A percentile compares a stretch with the other conserved stretches of the same genome.
These are phyloP conservation scores for Aelia acuminata DNA, from an alignment of 2,888 invertebrate genomes.

Conservation along the genomic window DNA sequence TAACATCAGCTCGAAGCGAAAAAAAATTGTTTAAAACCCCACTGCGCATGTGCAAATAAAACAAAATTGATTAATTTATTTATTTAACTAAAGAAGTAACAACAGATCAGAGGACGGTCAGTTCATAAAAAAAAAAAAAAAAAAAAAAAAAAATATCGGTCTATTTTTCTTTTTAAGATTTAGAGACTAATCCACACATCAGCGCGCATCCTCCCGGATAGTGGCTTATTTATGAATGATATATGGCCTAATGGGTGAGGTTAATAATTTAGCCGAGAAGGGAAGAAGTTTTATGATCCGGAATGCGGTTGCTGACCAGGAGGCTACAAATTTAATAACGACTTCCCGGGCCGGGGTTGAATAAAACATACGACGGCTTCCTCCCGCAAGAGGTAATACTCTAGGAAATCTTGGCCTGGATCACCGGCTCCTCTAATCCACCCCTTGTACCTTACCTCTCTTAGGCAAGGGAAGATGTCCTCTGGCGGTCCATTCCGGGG, in stretches of 20 bases:
- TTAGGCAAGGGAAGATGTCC: neutral
- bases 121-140: too few species aligned
- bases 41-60: too few species aligned
- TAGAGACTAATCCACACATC: neutral
- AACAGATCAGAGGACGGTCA: too few species aligned
- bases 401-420: conserved; percentile 22
- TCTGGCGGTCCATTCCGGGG: neutral
- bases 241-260: neutral
- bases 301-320: conserved; percentile 37
- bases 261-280: conserved; percentile 20
- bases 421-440: conserved; percentile 6
- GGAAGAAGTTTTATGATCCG: conserved; percentile 41
- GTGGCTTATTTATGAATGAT: conserved; percentile 34
- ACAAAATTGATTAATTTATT: too few species aligned
- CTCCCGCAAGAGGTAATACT: neutral
- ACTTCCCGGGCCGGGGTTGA: neutral
- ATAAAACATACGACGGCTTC: conserved; percentile 30
- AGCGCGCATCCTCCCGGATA: neutral
- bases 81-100: too few species aligned
- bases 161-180: neutral
- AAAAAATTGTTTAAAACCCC: too few species aligned
- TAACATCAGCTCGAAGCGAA: too few species aligned
- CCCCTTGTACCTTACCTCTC: conserved; percentile 19
- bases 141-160: too few species aligned
- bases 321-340: conserved; percentile 27